Base-by-base conservation (phyloP, 2,888 invertebrate species). In the Ypsolopha scabrella region DNA sequence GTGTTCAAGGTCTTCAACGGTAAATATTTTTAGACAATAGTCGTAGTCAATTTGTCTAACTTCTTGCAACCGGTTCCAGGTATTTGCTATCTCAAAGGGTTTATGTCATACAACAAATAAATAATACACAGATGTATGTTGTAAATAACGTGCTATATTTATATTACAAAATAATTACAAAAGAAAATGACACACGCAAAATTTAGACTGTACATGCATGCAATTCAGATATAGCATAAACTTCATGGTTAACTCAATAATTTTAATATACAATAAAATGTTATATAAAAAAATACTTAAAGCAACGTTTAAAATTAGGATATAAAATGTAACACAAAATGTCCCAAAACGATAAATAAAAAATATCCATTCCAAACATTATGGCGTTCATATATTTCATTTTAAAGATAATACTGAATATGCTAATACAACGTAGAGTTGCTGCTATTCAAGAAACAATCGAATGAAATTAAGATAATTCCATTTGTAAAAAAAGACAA, bases 101-200 rank as follows among this genome's bases (percentile, higher is more conserved):
- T 24, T 24, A 24, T 24, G 24, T 24, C 4, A 4, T 24, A 24
- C 24, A 24, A 24, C 24, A 24, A 14, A 8, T 13, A 37, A 48
- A 48, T 38, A 6, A 38, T 13, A 48, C 24, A 13, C 8, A 13
- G 10, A 48, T 37, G 37, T 36, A 63, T 70, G 66, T 76, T 86
- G 86, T 86, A 86, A 86, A 86, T 86, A 86, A 83, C 79, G 86
- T 85, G 83, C 86, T 85, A 83, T 86, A 80, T 85, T 86, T 81
- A 85, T 76, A 76, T 79, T 85, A 85, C 83, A 86, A 86, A 83
- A 82, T 83, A 82, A 83, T 82, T 82, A 83, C 80, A 83, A 81
- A 82, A 74, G 72, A 82, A 80, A 64, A 78, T 72, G 75, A 80
- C 82, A 83, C 85, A 79, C 83, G 48, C 51, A 76, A 75, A 74